Evolutionary conservation across 1,140 invertebrate species (phyloP).

Genomic region (Gonatopus flavifemur): DNA sequence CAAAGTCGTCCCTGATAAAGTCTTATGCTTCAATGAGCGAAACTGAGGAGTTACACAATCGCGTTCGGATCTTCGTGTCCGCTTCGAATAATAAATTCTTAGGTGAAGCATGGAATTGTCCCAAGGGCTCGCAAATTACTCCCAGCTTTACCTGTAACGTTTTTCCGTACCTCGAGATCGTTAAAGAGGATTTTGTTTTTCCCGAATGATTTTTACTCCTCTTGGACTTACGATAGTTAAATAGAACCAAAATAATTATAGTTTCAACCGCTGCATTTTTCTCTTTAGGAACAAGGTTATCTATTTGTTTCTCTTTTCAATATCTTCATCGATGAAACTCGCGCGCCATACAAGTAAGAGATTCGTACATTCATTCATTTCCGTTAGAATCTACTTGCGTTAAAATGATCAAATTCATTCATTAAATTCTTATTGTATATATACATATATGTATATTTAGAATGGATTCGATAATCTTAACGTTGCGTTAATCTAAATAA

Average conservation of each 20-base stretch:
- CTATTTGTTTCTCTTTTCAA: no score
- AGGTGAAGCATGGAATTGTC: slow-evolving; percentile 31
- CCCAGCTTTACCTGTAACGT: slow-evolving; percentile 22
- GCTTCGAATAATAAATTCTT: slow-evolving; percentile 24
- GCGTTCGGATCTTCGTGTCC: slow-evolving; percentile 28
- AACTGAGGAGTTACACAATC: slow-evolving; percentile 27
- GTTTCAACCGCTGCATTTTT: no score
- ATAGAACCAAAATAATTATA: slow-evolving; percentile 19
- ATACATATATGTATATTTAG: no score
- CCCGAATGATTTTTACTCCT: not conserved
- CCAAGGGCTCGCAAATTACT: slow-evolving; percentile 25
- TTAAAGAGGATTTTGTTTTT: not conserved
- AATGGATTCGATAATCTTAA: no score
- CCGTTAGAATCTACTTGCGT: no score
- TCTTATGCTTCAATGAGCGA: slow-evolving; percentile 34
- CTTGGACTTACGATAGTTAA: no score
- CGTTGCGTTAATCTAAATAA: no score
- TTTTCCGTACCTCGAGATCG: slow-evolving; percentile 28
- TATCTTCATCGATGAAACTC: slow-evolving; percentile 10
- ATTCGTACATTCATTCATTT: slow-evolving; percentile 6
- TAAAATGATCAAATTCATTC: no score
- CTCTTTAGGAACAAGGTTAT: slow-evolving; percentile 27
- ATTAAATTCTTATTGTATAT: slow-evolving; percentile 8
- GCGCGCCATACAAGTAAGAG: slow-evolving; percentile 8
- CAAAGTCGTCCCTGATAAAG: slow-evolving; percentile 31